Percentiles rank a stretch among this genome's conserved stretches.
phyloP scores from a whole-genome alignment of 2,797 vertebrate genomes.

The Cyclura pinguis region DNA sequence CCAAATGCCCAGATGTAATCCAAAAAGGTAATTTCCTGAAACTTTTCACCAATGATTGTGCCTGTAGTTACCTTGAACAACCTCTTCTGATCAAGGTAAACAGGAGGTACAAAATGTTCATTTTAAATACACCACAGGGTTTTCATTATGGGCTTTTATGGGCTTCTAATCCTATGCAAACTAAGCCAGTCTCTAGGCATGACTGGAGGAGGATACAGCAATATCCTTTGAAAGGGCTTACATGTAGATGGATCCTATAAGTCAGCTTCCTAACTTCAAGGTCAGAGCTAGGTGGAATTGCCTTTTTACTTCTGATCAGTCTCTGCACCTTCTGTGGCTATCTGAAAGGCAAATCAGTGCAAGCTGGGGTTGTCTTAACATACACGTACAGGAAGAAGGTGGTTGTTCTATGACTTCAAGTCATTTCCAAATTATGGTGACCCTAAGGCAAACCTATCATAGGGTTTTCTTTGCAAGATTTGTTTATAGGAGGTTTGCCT shows the following conservation, averaged over 20 bases:
- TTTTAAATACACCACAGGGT: slow-evolving; percentile 21
- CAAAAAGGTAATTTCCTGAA: no score
- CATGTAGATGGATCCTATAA: slow-evolving; percentile 4
- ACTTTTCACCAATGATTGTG: neutral
- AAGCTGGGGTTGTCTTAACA: neutral
- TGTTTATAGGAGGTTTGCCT: no score
- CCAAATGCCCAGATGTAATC: no score
- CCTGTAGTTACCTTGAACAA: neutral
- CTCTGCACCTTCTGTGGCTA: neutral
- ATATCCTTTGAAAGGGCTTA: slow-evolving; percentile 18
- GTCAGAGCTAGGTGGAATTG: neutral
- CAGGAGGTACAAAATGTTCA: slow-evolving; percentile 15
- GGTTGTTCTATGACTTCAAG: no score
- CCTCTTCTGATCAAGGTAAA: slow-evolving; percentile 20
- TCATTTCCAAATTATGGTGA: no score
- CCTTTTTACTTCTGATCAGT: neutral
- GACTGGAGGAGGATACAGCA: slow-evolving; percentile 4
- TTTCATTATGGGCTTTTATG: slow-evolving; percentile 37
- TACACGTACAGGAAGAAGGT: neutral
- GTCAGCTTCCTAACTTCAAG: slow-evolving; percentile 18
- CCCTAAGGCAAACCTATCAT: no score
- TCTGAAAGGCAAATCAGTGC: neutral
- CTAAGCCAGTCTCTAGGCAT: neutral
- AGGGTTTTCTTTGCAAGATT: no score
- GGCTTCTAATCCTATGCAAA: slow-evolving; percentile 1